phyloP scores from a whole-genome alignment of 2,888 invertebrate species.

The Tethea ocularis region DNA sequence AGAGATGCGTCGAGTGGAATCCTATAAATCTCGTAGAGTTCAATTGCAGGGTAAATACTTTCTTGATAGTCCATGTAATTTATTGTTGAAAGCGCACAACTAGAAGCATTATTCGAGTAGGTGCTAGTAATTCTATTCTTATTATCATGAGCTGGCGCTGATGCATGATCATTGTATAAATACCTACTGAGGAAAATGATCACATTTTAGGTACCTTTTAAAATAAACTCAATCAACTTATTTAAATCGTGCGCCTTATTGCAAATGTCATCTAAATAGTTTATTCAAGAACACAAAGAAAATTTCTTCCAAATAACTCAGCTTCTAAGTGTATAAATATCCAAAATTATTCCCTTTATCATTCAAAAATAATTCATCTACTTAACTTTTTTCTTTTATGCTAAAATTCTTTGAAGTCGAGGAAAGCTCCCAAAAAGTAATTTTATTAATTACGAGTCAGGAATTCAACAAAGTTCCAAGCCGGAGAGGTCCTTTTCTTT shows the following conservation, averaged over 20 bases:
- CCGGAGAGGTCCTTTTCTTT: conserved; percentile 79
- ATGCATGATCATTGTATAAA: conserved; percentile 21
- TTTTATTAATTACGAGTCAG: conserved; percentile 84
- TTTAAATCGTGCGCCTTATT: not conserved
- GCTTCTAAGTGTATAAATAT: conserved; percentile 71
- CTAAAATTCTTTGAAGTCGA: conserved; percentile 82
- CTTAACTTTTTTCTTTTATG: conserved; percentile 83
- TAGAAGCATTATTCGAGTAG: conserved; percentile 31
- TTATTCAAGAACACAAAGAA: conserved; percentile 34
- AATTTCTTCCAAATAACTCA: conserved; percentile 50
- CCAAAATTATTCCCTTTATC: conserved; percentile 78
- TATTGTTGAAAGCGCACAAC: conserved; percentile 40
- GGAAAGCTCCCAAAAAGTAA: conserved; percentile 83
- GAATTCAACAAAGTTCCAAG: conserved; percentile 82
- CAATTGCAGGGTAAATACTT: conserved; percentile 63
- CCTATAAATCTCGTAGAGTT: conserved; percentile 60
- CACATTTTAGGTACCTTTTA: conserved; percentile 2
- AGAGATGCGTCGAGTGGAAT: conserved; percentile 45
- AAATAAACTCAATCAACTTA: conserved; percentile 11
- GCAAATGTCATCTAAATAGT: conserved; percentile 1
- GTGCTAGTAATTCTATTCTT: too few species aligned
- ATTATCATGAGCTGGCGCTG: too few species aligned
- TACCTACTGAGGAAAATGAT: conserved; percentile 21
- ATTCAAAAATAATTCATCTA: conserved; percentile 82
- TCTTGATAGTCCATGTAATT: conserved; percentile 59